A percentile compares a stretch with the other conserved stretches of the same genome.
Evolutionary conservation across 1,140 invertebrate species (phyloP).

Genomic region (Brachionus angularis): DNA sequence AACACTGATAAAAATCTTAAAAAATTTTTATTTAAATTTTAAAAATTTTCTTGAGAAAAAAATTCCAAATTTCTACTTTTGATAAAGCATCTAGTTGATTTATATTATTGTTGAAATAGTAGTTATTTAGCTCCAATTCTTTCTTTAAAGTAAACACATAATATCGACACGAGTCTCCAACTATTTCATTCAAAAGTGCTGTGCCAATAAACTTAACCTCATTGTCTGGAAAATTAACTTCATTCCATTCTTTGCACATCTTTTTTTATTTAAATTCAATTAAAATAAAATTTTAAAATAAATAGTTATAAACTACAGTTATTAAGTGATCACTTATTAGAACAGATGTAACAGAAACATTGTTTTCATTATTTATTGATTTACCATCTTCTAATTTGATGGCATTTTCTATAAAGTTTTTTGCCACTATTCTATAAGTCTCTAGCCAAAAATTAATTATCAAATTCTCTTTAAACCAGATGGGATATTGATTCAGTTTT

Average conservation of each 20-base stretch:
- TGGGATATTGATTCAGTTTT: background rate
- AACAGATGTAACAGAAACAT: background rate
- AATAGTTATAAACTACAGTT: background rate
- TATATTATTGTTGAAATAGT: background rate
- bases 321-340: conserved; percentile 11
- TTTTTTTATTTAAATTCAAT: background rate
- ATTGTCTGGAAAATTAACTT: background rate
- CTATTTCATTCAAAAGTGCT: background rate
- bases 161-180: background rate
- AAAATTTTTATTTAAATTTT: no score
- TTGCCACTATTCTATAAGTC: conserved; percentile 13
- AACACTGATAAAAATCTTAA: conserved; percentile 3
- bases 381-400: background rate
- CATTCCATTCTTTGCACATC: conserved; percentile 37
- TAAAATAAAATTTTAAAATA: background rate
- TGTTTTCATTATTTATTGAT: background rate
- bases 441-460: conserved; percentile 16
- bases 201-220: conserved; percentile 2
- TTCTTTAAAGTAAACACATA: conserved; percentile 17
- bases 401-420: conserved; percentile 16
- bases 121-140: background rate
- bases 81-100: background rate
- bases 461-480: conserved; percentile 19
- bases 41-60: no score
- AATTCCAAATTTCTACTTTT: no score